Evolutionary conservation across 2,797 vertebrate genomes (phyloP), one percentile per base, ranked within the genome.

Genomic region (Dallia pectoralis): DNA sequence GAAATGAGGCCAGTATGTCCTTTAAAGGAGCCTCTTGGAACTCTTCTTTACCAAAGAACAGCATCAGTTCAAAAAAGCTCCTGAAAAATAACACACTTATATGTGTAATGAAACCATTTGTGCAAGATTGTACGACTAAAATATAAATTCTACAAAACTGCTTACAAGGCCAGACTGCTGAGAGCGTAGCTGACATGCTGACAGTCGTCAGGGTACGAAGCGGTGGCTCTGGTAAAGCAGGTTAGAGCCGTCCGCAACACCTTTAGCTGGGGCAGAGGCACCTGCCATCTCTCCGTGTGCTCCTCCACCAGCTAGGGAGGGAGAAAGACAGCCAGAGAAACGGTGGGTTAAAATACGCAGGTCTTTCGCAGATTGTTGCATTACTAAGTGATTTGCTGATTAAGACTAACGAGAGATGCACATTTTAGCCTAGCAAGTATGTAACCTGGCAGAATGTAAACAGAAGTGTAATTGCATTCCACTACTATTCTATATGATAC

Each of bases 61-160:
- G 93, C 93, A 99, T 95, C 88, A 99, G 93, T 87, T 99, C 97
- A 91, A 99, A 99, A 87, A 97, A 95, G 88, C 98, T 99, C 96
- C 98, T 99, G 81, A 9, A 25, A 25, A 59, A 12, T 6, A 7
- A 12, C 2, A 7, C 9, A 59, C 53, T 25, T 51, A 4, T 5
- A 16, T 59, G 25, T 59, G 19, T 22, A 22, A 53, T 59, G 4
- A 4, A 22, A 4, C 18, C 22, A 59, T 9, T 59, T 59, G 53
- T 9, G 18, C 6, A 59, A n/a, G 11, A 59, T 59, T 4, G 22
- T 25, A 59, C 53, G n/a, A n/a, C n/a, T n/a, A 59, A 59, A 59
- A 59, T 59, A 59, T n/a, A 4, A 59, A 12, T 25, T 59, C 53
- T 3, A 25, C 53, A 59, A 9, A 59, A 4, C 25, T 90, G 96